Evolutionary conservation across 2,113 vertebrate genomes (phyloP), one percentile per base, ranked within the genome.

Genomic region (Copsychus sechellarum): DNA sequence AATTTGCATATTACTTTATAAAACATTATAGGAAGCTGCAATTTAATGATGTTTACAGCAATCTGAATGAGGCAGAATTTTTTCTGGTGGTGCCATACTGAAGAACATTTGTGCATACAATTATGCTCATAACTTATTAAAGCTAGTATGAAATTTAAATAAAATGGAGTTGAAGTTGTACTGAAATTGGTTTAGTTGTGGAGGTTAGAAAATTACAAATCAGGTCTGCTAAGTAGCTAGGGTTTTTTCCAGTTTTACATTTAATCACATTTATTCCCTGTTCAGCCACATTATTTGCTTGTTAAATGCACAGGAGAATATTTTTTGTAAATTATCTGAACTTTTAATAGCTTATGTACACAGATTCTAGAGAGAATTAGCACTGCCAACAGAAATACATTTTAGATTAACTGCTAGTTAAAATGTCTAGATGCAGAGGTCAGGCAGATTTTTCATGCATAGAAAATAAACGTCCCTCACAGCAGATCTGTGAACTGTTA

Each of bases 1-100:
- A 97, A 97, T 96, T 97, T 97, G 82, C 88, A 96, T 97, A 92
- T 98, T 97, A 96, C 96, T 98, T 98, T 91, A 96, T 98, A 98
- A 99, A 97, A 45, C 9, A 97, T 97, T 98, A 98, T 93, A 92
- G 94, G 87, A 88, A 91, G 90, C 96, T 97, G 93, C 96, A 97
- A 96, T 98, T 98, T 98, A 98, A 98, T 80, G 67, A 96, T 98
- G 97, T 98, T 99, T 98, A 98, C 95, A 90, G 77, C 97, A 94
- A 97, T 98, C 96, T 95, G 95, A 93, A 97, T 96, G 94, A 92
- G 83, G 62, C 56, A 71, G 90, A 94, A 28, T 77, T 93, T 88
- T 92, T 96, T 92, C 95, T 77, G 74, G 33, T 95, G 95, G 77
- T 93, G 76, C 94, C 86, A 86, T 85, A 95, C 81, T 80, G 88